Evolutionary conservation across 2,113 vertebrate genomes (phyloP), one percentile per base, ranked within the genome.

Genomic region (Halcyon malimbica): DNA sequence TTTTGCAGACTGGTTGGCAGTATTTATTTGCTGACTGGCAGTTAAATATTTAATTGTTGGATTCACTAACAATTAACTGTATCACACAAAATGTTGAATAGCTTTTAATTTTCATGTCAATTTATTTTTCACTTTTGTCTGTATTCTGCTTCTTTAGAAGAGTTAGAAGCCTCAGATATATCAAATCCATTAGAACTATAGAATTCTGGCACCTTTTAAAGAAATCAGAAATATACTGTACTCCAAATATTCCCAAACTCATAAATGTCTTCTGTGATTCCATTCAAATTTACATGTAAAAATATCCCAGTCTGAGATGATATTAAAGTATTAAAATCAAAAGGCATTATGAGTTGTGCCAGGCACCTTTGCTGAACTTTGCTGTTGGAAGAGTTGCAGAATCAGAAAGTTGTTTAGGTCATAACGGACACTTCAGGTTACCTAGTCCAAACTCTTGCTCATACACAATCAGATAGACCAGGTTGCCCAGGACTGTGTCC

Each of bases 21-120:
- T 59, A 88, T 90, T 83, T 86, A 65, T 90, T 92, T 95, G 20
- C 42, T 88, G 68, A 90, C 54, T 95, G 56, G 33, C n/a, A 56
- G 37, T 83, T 63, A 93, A 96, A 95, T 90, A 89, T 93, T 89
- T 93, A 89, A 84, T 93, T 82, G 51, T 77, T 92, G 31, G 35
- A 87, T 94, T 92, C 73, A 73, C 42, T 94, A 78, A 80, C 44
- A 6, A 16, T 50, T 93, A 69, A 83, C n/a, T 4, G 1, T 74
- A 86, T 78, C 56, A 74, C 48, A 80, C 35, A 70, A 90, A 89
- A 64, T 3, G 2, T 83, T 62, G 29, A 93, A 29, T 63, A 65
- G 1, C 14, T 86, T 95, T 75, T 90, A 78, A 94, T 92, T 92
- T 93, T 94, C 29, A 18, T 68, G 64, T 59, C 10, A 70, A 51